Conservation (phyloP, 1,140 invertebrate genomes). For the Anastrepha obliqua region DNA sequence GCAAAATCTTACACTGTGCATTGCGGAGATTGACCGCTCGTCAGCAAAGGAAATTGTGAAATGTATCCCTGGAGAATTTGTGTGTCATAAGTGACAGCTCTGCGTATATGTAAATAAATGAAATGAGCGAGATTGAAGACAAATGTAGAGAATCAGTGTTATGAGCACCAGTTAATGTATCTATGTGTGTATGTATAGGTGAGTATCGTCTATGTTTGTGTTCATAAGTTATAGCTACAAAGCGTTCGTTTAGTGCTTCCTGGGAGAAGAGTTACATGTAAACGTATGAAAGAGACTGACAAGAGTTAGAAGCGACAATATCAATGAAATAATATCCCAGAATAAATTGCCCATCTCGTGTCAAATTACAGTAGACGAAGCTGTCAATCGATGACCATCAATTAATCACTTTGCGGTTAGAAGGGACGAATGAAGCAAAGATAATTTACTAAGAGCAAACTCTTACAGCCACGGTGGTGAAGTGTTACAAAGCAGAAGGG, state of each 20-base stretch:
- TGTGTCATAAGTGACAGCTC: not conserved
- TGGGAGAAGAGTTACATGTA: not conserved
- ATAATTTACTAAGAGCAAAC: too few relatives aligned
- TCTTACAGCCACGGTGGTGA: too few relatives aligned
- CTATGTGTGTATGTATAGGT: not conserved
- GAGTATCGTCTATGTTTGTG: not conserved
- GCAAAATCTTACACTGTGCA: too few relatives aligned
- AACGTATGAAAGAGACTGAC: not conserved
- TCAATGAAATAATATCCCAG: not conserved
- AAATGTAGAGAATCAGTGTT: not conserved
- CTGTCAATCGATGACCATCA: conserved; percentile 3
- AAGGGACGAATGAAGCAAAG: not conserved
- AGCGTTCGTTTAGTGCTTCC: not conserved
- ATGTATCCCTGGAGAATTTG: not conserved
- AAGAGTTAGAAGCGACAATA: not conserved
- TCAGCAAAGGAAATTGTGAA: not conserved
- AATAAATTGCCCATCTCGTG: conserved; percentile 19
- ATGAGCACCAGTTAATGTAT: not conserved
- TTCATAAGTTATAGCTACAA: too few relatives aligned
- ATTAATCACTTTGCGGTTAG: conserved; percentile 30
- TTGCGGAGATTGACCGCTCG: not conserved
- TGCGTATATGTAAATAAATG: not conserved
- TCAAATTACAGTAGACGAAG: conserved; percentile 38
- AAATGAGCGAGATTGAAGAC: not conserved
- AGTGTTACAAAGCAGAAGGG: too few relatives aligned